Base-by-base conservation (phyloP, 2,797 vertebrate genomes). In the Ataeniobius toweri region DNA sequence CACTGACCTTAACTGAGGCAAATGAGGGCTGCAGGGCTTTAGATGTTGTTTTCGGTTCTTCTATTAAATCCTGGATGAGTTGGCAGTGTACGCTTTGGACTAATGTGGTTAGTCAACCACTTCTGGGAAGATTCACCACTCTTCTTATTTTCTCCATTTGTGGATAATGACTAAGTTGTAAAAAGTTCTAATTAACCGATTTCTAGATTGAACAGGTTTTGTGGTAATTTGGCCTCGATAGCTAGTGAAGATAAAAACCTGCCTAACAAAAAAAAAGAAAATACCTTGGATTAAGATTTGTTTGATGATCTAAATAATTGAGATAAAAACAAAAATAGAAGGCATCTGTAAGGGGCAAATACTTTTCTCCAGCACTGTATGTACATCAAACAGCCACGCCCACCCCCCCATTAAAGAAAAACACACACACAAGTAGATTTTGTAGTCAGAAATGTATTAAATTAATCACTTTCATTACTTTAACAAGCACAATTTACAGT, bases 401-500 rank as follows among this genome's bases (percentile, higher is more conserved):
- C 20, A 6, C 8, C 28, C 46, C 46, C 31, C 61, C 14, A 74
- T 90, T 83, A 65, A 65, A 39, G 7, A 6, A 85, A 74, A 93
- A 90, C 83, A 83, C 90, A 79, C 0, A 83, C 58, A 89, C 76
- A 56, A 61, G 80, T 9, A n/a, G 71, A 73, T 76, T 84, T 93
- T 94, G 94, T 86, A 91, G 87, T 95, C 93, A 93, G 91, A 93
- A 94, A 95, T 96, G 93, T 96, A 96, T 96, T 96, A 96, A 96
- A 95, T 96, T 96, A 95, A 94, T 94, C 92, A 95, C 92, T 95
- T 96, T 93, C 86, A 95, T 94, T 93, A 95, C 94, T 94, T 95
- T 89, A 94, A 95, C 92, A 91, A 94, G 93, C 93, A 96, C 94
- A 96, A 94, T 94, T 95, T 95, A 96, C 93, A 96, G 91, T 95